phyloP scores from a whole-genome alignment of 2,797 vertebrate genomes.

The Pogoniulus pusillus region DNA sequence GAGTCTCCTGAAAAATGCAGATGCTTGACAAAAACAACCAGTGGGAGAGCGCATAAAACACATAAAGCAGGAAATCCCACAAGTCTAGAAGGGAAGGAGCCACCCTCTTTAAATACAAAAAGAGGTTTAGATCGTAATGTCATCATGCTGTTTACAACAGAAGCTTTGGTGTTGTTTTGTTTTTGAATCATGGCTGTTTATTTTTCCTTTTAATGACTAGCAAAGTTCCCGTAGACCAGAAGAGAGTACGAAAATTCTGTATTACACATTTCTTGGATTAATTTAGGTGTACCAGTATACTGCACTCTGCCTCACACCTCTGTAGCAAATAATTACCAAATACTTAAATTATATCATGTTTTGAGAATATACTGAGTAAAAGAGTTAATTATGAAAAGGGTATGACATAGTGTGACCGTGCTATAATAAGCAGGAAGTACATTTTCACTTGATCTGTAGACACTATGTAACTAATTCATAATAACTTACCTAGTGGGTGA shows the following conservation, averaged over 20 bases:
- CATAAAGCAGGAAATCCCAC: conserved; percentile 52
- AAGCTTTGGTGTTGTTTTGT: not conserved
- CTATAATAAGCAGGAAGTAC: not conserved
- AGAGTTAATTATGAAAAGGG: not conserved
- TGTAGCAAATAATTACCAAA: not conserved
- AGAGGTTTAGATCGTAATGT: conserved; percentile 25
- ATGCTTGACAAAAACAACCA: not conserved
- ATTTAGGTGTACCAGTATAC: not conserved
- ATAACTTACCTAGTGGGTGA: conserved; percentile 88
- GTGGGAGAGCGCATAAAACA: conserved; percentile 13
- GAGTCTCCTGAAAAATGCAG: not conserved
- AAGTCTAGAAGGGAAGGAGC: conserved; percentile 50
- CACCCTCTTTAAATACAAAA: conserved; percentile 54
- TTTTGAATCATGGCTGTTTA: not conserved
- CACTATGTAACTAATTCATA: not conserved
- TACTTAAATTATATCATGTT: not conserved
- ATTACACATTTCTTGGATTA: not conserved
- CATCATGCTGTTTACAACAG: not conserved
- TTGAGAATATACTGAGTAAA: not conserved
- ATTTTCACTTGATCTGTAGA: not conserved
- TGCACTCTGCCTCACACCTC: not conserved
- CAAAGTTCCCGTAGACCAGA: not conserved
- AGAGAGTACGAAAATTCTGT: not conserved
- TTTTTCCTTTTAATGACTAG: not conserved
- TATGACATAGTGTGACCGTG: rapidly evolving